Evolutionary conservation across 2,113 vertebrate species (phyloP).

Genomic region (Eubucco bourcierii): DNA sequence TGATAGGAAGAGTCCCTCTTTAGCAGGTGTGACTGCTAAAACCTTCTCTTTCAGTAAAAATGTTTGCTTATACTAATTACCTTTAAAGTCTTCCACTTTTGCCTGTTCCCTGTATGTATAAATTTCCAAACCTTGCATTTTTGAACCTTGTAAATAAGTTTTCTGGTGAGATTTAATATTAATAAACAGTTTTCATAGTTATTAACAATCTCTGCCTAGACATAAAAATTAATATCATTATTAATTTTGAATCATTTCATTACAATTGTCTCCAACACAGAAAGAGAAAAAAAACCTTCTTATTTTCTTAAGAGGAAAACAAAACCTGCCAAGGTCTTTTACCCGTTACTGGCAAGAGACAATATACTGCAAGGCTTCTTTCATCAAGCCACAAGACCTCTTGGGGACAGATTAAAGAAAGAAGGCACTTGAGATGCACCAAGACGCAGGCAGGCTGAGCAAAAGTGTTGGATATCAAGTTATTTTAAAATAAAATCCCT

Average conservation of each 20-base stretch:
- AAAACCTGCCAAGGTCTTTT: not conserved
- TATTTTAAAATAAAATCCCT: not conserved
- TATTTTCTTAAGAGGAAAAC: not conserved
- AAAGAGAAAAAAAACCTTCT: fast-evolving
- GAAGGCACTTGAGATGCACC: not conserved
- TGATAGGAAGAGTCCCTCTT: not conserved
- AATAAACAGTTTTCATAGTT: too few species aligned
- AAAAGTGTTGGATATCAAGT: not conserved
- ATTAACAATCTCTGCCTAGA: too few species aligned
- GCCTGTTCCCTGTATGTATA: too few species aligned
- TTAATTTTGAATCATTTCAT: too few species aligned
- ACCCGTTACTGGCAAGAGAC: not conserved
- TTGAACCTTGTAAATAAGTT: too few species aligned
- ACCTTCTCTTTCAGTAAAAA: too few species aligned
- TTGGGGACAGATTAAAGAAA: not conserved
- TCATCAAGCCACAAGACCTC: not conserved
- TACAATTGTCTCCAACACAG: not conserved
- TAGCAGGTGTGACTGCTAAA: too few species aligned
- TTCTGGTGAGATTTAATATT: too few species aligned
- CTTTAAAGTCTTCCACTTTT: too few species aligned
- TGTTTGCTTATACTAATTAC: too few species aligned
- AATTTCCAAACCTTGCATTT: too few species aligned
- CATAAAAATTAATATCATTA: too few species aligned
- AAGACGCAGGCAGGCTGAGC: not conserved
- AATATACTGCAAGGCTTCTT: not conserved